Evolutionary conservation across 2,113 vertebrate genomes (phyloP), one percentile per base, ranked within the genome.

Genomic region (Pimephales promelas): DNA sequence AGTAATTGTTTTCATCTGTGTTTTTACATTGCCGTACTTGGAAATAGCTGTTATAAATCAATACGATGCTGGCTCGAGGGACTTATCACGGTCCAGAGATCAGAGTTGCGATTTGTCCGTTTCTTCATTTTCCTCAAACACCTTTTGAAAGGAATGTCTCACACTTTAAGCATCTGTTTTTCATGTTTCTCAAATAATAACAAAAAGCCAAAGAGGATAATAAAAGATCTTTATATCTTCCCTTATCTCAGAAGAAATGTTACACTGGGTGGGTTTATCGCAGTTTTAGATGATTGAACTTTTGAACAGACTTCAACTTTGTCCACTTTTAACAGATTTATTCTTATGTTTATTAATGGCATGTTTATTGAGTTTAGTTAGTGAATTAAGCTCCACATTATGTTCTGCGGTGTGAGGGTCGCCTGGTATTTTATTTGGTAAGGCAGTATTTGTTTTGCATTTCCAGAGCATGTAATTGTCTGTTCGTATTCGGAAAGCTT

Each of bases 1-100:
- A 92, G 93, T 96, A 96, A 96, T 95, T 95, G 94, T 95, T 96
- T 94, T 95, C 94, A 95, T 95, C 93, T 96, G 95, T 92, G 94
- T 94, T 92, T 94, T 88, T 88, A 86, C 79, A 43, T 82, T 34
- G 24, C 70, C 90, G 91, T 89, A 84, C 89, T 88, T 89, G 88
- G 92, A 93, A 95, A 93, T 92, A 92, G 89, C 94, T 93, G 91
- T 92, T 95, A 93, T 96, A 94, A 95, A 95, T 95, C 95, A 95
- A 90, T 52, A 87, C 90, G 94, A 94, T 91, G 91, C 73, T 88
- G 78, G 85, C 90, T 83, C 34, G 26, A 86, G 86, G 90, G 91
- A 86, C 87, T 81, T 71, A 66, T 84, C 79, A 83, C 24, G 13
- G 62, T 83, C 85, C 85, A 86, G 78, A 73, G 73, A 83, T 83